Conservation (phyloP, 2,888 invertebrate species). For the Atherix ibis region DNA sequence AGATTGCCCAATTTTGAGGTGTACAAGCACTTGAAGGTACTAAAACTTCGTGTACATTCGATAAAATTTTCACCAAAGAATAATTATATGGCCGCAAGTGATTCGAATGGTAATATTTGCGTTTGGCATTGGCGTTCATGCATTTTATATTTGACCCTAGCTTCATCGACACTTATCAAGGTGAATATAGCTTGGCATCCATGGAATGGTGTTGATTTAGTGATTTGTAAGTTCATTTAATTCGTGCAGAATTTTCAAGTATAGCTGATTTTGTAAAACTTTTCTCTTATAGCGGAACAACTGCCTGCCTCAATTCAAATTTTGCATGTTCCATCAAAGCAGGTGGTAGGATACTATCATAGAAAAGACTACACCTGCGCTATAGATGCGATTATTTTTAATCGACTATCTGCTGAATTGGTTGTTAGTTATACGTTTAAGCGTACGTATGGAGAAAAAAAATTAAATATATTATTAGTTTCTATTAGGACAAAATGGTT, state of each 20-base stretch:
- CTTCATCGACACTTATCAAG: slow-evolving; percentile 14
- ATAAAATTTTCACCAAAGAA: slow-evolving; percentile 23
- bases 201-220: slow-evolving; percentile 31
- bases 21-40: too few relatives aligned
- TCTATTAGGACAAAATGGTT: too few relatives aligned
- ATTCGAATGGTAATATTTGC: slow-evolving; percentile 20
- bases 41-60: too few relatives aligned
- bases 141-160: slow-evolving; percentile 16
- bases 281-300: slow-evolving; percentile 22
- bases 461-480: too few relatives aligned
- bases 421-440: slow-evolving; percentile 24
- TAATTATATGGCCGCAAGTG: slow-evolving; percentile 24
- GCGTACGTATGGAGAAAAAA: slow-evolving; percentile 15
- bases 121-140: slow-evolving; percentile 19
- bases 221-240: slow-evolving; percentile 24
- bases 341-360: slow-evolving; percentile 25
- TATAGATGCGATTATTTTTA: slow-evolving; percentile 29
- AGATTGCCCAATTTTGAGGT: slow-evolving; percentile 10
- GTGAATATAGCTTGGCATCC: slow-evolving; percentile 33
- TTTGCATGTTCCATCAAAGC: slow-evolving; percentile 20
- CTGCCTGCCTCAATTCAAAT: slow-evolving; percentile 23
- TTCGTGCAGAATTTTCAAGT: too few relatives aligned
- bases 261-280: too few relatives aligned
- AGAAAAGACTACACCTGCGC: slow-evolving; percentile 19
- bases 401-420: slow-evolving; percentile 31